These are phyloP conservation scores for Macrosoma leucophasiata DNA, from an alignment of 2,888 invertebrate genomes.

Conservation along the genomic window DNA sequence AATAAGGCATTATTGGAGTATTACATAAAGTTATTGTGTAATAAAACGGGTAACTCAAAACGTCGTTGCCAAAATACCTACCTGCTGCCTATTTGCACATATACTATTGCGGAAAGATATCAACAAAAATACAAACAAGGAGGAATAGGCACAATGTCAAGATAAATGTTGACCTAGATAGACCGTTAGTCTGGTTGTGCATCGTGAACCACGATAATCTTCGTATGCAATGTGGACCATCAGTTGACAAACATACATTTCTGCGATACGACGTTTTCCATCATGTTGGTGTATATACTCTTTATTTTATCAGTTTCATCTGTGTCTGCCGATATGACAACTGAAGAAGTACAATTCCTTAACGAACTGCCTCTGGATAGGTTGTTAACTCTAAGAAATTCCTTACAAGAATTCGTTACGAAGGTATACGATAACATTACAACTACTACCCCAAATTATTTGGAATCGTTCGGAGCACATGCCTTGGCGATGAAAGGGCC, in stretches of 20 bases:
- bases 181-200: conserved; percentile 47
- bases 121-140: no score
- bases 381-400: conserved; percentile 77
- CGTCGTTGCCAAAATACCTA: no score
- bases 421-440: conserved; percentile 44
- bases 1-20: no score
- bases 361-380: conserved; percentile 82
- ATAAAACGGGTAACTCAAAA: no score
- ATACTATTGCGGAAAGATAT: no score
- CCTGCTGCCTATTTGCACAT: no score
- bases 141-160: no score
- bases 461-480: conserved; percentile 55
- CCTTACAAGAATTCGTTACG: conserved; percentile 46
- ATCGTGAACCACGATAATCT: conserved; percentile 50
- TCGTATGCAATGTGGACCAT: conserved; percentile 25
- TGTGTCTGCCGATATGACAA: conserved; percentile 35
- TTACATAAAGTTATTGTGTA: no score
- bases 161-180: conserved; percentile 35
- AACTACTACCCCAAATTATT: conserved; percentile 35
- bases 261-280: no score
- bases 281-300: no score
- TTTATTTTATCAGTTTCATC: no score
- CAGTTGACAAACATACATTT: no score
- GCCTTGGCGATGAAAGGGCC: conserved; percentile 57
- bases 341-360: conserved; percentile 69